Conservation (phyloP, 2,113 vertebrate species). For the Neodontobutis hainanensis region DNA sequence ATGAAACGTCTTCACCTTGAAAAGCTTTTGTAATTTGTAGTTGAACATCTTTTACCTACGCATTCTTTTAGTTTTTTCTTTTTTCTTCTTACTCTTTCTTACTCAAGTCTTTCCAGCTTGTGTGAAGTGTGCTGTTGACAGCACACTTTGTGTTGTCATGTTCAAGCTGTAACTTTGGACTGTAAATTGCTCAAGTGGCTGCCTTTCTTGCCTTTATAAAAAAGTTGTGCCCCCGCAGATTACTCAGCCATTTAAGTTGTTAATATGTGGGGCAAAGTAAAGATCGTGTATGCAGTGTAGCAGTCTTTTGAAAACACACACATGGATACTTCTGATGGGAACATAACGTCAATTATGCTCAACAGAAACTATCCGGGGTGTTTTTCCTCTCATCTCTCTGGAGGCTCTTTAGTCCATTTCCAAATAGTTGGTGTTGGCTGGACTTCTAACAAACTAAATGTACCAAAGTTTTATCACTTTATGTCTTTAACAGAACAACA, state of each 20-base stretch:
- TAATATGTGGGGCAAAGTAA: slow-evolving; percentile 18
- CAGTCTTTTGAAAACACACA: slow-evolving; percentile 12
- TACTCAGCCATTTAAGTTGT: slow-evolving; percentile 58
- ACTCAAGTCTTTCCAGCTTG: slow-evolving; percentile 8
- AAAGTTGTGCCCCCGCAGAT: slow-evolving; percentile 48
- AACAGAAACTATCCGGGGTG: slow-evolving; percentile 13
- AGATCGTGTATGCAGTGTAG: slow-evolving; percentile 2
- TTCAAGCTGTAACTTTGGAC: slow-evolving; percentile 31
- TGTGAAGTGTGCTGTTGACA: slow-evolving; percentile 29
- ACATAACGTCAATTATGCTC: slow-evolving; percentile 19
- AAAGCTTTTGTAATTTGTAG: too few species aligned
- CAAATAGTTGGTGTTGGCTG: slow-evolving; percentile 17
- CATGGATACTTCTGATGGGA: slow-evolving; percentile 14
- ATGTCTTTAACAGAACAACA: neutral
- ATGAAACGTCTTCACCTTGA: too few species aligned
- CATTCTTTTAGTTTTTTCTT: neutral
- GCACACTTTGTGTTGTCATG: slow-evolving; percentile 19
- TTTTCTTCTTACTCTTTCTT: neutral
- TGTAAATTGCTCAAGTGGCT: slow-evolving; percentile 35
- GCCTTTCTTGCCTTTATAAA: slow-evolving; percentile 48
- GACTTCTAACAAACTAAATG: slow-evolving; percentile 11
- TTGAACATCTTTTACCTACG: slow-evolving; percentile 3
- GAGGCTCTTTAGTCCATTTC: slow-evolving; percentile 28
- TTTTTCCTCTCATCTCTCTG: slow-evolving; percentile 35
- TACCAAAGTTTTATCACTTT: neutral